Base-by-base conservation (phyloP, 2,888 invertebrate genomes). In the Xestoiulus laeticollis region DNA sequence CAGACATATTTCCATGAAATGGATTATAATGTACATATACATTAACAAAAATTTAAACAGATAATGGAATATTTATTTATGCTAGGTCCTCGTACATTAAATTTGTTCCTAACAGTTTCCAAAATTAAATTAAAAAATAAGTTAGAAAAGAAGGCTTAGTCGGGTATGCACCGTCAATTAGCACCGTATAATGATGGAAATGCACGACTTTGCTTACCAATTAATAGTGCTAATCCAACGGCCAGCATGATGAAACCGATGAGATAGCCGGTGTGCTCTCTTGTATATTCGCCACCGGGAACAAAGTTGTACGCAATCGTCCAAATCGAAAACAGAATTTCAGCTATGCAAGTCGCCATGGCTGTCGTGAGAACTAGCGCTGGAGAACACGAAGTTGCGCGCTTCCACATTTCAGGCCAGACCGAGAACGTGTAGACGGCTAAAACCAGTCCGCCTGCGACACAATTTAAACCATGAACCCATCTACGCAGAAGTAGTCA, bases 271-370 rank as follows among this genome's bases (percentile, higher is more conserved):
- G 92, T 92, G 88, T 90, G 91, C 89, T 92, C 92, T 43, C 92
- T 89, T 1, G 92, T 92, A 89, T 91, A 92, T 22, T 90, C 91
- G 6, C 92, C 92, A 4, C 92, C 91, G 12, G 92, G 92, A 19
- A 92, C 92, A 90, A 92, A 92, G 90, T 92, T 92, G 89, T 91
- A 92, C 0, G 92, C 92, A 83, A 92, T 91, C 0, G 92, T 92
- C 92, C 92, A 92, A 44, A 92, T 92, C 68, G 90, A 90, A 89
- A 91, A 92, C 88, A 91, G 90, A 19, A 91, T 91, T 90, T 91
- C 90, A 1, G 90, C 87, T 43, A 92, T 89, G 88, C 91, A 92
- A 16, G 89, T 90, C 2, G 91, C 87, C 88, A 91, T 90, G 32
- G 91, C 90, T 4, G 91, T 88, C n/a, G 91, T 89, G 22, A 92